A percentile compares a stretch with the other conserved stretches of the same genome.
phyloP scores from a whole-genome alignment of 2,113 vertebrate genomes.

The Nesoenas mayeri region DNA sequence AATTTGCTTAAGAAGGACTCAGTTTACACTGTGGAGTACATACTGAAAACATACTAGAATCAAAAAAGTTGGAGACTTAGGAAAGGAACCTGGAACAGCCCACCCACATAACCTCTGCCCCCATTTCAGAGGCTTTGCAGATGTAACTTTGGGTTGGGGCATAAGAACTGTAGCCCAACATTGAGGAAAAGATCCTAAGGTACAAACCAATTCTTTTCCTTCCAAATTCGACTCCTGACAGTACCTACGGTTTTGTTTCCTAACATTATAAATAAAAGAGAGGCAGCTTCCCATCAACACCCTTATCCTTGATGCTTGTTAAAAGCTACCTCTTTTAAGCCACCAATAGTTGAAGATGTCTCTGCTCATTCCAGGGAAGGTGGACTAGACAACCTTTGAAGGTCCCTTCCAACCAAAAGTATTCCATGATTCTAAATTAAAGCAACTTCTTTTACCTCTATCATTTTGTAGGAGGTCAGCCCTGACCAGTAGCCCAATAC shows the following conservation, averaged over 20 bases:
- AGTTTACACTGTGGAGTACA: not conserved
- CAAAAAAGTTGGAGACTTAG: not conserved
- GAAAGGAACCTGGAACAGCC: not conserved
- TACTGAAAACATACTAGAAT: not conserved
- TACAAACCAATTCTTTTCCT: not conserved
- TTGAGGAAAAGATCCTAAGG: not conserved
- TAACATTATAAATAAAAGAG: not conserved
- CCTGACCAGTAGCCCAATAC: not conserved
- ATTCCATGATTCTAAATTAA: not conserved
- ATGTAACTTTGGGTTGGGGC: not conserved
- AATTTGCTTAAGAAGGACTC: not conserved
- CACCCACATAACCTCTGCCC: not conserved
- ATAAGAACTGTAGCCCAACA: not conserved
- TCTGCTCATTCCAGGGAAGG: too few species aligned
- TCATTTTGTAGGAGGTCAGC: not conserved
- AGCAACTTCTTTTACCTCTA: not conserved
- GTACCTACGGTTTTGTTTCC: not conserved
- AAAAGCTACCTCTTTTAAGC: not conserved
- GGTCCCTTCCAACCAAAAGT: too few species aligned
- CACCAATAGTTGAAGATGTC: not conserved
- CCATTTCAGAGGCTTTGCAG: not conserved
- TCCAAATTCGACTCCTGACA: not conserved
- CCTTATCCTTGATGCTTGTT: not conserved
- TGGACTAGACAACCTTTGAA: too few species aligned
- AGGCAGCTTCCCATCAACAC: rapidly evolving